Percentiles rank a stretch among this genome's conserved stretches.
Conservation (phyloP, 92 coral and sea anemone species). For the Nematostella vectensis region DNA sequence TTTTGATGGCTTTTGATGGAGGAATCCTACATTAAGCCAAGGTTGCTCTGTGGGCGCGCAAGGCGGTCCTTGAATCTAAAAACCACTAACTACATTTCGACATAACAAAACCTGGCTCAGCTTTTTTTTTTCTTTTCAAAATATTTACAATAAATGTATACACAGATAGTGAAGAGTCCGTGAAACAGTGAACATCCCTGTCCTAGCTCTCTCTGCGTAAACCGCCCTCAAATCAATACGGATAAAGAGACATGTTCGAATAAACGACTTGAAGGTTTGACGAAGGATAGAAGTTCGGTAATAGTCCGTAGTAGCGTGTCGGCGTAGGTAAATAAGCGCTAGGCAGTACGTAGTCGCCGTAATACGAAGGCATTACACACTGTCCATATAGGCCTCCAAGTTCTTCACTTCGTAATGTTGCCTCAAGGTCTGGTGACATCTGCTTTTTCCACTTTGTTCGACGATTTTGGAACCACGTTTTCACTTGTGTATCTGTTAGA, state of each 20-base stretch:
- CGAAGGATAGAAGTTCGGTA: slow-evolving; percentile 71
- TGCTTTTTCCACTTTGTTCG: slow-evolving; percentile 98
- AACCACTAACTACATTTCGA: no score
- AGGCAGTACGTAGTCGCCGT: slow-evolving; percentile 26
- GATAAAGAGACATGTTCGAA: slow-evolving; percentile 80
- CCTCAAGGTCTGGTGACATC: slow-evolving; percentile 78
- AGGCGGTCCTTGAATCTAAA: no score
- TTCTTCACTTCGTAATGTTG: slow-evolving; percentile 59
- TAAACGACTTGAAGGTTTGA: slow-evolving; percentile 88
- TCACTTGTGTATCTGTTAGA: slow-evolving; percentile 93
- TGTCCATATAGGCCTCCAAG: slow-evolving; percentile 48
- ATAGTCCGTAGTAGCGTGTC: slow-evolving; percentile 32
- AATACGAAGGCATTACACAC: slow-evolving; percentile 16
- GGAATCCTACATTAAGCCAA: no score
- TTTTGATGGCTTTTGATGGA: no score
- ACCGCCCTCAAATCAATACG: slow-evolving; percentile 45
- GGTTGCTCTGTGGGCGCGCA: no score
- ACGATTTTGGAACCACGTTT: slow-evolving; percentile 96
- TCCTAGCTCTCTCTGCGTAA: no score
- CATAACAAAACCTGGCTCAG: no score
- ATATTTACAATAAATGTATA: no score
- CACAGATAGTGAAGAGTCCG: no score
- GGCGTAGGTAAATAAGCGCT: slow-evolving; percentile 39
- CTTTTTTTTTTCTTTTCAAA: no score
- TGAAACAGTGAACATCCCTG: no score